Conservation (phyloP, 2,797 vertebrate genomes). For the Lepus oiostolus region DNA sequence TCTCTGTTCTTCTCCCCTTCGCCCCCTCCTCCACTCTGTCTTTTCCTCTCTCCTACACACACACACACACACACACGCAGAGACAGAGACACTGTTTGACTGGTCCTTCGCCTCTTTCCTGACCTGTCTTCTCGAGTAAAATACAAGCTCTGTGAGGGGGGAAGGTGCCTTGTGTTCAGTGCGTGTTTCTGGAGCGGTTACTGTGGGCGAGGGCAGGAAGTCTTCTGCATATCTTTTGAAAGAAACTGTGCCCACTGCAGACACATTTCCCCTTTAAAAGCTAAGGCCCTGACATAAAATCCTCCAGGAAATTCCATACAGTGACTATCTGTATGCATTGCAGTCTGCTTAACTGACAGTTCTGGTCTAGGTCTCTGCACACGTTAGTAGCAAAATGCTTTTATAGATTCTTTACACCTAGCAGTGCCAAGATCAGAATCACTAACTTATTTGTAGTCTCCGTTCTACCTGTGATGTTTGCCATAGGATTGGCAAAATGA, state of each 20-base stretch:
- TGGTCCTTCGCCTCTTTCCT: conserved; percentile 37
- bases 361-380: conserved; percentile 44
- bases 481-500: conserved; percentile 55
- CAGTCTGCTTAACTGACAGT: not conserved
- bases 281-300: conserved; percentile 21
- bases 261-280: conserved; percentile 55
- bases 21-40: too few relatives aligned
- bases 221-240: not conserved
- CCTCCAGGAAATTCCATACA: not conserved
- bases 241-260: conserved; percentile 27
- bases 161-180: not conserved
- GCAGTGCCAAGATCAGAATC: conserved; percentile 61
- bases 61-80: not conserved
- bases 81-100: conserved; percentile 32
- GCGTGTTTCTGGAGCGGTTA: conserved; percentile 35
- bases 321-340: not conserved
- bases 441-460: conserved; percentile 56
- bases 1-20: too few relatives aligned
- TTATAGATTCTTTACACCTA: conserved; percentile 33
- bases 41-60: too few relatives aligned
- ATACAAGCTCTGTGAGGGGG: not conserved
- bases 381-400: conserved; percentile 54
- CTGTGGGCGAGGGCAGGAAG: not conserved
- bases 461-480: conserved; percentile 58
- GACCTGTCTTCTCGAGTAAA: conserved; percentile 15